These are phyloP conservation scores for Zaprionus capensis DNA, from an alignment of 1,140 invertebrate genomes.

Conservation along the genomic window DNA sequence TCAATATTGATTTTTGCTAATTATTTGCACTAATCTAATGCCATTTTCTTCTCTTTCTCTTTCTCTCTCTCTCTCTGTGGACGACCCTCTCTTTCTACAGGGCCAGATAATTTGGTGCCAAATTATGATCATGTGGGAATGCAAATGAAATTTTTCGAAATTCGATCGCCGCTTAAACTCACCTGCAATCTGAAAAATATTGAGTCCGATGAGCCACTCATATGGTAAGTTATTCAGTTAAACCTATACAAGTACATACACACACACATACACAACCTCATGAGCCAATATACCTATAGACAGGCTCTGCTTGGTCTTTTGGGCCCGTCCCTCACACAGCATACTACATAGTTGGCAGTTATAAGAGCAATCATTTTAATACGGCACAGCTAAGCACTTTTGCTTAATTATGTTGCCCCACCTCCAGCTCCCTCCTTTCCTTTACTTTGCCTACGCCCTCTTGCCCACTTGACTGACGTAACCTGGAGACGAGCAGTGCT, in stretches of 20 bases:
- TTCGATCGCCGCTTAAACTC: constrained; percentile 79
- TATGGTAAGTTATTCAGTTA: constrained; percentile 62
- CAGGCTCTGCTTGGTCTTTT: background rate
- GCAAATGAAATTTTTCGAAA: constrained; percentile 82
- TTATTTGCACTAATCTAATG: constrained; percentile 20
- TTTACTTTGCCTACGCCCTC: constrained; percentile 4
- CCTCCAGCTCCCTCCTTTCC: background rate
- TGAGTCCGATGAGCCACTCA: constrained; percentile 57
- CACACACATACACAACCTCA: background rate
- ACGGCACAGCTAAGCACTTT: constrained; percentile 79
- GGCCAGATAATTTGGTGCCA: constrained; percentile 79
- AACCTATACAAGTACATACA: background rate
- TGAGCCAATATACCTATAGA: background rate
- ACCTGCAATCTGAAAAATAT: constrained; percentile 73
- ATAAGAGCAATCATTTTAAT: constrained; percentile 82
- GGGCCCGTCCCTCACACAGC: background rate
- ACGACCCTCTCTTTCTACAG: constrained; percentile 47
- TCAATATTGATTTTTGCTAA: background rate
- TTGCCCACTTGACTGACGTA: constrained; percentile 69
- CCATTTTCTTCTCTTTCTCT: constrained; percentile 25
- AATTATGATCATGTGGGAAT: constrained; percentile 82
- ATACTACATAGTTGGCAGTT: constrained; percentile 64
- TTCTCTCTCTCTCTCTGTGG: background rate
- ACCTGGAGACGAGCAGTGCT: constrained; percentile 44
- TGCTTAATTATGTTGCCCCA: constrained; percentile 77